Conservation (phyloP, 2,113 vertebrate genomes). For the Crocuta crocuta region DNA sequence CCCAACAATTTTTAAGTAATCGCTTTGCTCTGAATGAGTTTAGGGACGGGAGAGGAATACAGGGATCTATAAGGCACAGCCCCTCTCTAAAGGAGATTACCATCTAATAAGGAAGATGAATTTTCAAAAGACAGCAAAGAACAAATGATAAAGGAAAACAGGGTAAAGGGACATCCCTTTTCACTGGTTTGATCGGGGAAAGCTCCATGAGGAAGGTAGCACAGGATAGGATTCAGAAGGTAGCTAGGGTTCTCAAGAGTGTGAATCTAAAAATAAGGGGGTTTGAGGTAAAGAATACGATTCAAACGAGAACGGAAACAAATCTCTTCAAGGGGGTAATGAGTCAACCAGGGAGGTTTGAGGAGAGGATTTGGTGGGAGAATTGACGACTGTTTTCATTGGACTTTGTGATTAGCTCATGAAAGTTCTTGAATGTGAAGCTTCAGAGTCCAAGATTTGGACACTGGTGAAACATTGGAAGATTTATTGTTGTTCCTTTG, state of each 20-base stretch:
- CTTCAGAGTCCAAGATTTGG: neutral
- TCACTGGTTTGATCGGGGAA: neutral
- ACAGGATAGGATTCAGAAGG: neutral
- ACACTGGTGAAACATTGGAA: neutral
- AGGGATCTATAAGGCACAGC: neutral
- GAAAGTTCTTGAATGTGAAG: neutral
- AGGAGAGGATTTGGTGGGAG: neutral
- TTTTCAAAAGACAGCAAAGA: neutral
- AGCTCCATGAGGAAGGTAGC: neutral
- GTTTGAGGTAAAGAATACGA: neutral
- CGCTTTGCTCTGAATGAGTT: neutral
- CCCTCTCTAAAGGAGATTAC: neutral
- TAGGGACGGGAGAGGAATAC: neutral
- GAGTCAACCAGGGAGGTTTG: neutral
- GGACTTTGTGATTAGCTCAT: neutral
- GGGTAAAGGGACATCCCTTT: neutral
- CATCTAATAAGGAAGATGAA: neutral
- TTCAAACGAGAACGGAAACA: neutral
- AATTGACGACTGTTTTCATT: neutral
- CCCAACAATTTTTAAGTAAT: neutral
- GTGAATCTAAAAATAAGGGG: neutral
- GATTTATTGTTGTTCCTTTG: neutral
- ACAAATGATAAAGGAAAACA: neutral
- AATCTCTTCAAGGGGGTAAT: too few relatives aligned
- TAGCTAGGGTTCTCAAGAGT: neutral